phyloP scores from a whole-genome alignment of 1,140 invertebrate genomes.

The Copidosoma floridanum region DNA sequence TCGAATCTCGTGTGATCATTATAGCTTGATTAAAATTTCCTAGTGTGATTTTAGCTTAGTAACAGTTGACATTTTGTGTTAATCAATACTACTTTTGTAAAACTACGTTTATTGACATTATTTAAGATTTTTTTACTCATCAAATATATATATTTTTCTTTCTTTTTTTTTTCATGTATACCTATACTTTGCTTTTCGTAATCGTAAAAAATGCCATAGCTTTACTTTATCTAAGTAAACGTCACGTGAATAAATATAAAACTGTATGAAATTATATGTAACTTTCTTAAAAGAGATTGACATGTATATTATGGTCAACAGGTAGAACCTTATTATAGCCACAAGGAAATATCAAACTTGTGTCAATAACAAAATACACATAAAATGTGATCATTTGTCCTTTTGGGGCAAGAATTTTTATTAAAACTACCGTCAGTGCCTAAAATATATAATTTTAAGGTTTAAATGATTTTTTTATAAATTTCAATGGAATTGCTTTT shows the following conservation, averaged over 20 bases:
- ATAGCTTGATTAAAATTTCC: no score
- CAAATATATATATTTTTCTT: neutral
- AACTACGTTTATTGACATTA: neutral
- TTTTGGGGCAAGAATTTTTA: neutral
- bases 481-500: constrained; percentile 2
- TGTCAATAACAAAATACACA: constrained; percentile 7
- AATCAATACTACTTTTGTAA: neutral
- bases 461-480: neutral
- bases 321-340: neutral
- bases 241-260: neutral
- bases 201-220: no score
- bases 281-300: neutral
- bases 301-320: neutral
- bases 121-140: neutral
- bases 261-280: neutral
- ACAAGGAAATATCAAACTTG: constrained; percentile 14
- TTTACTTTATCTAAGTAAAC: no score
- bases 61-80: no score
- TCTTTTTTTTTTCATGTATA: neutral
- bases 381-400: constrained; percentile 16
- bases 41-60: no score
- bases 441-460: neutral
- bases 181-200: no score
- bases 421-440: constrained; percentile 20
- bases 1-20: no score